These are phyloP conservation scores for Philonicus albiceps DNA, from an alignment of 2,888 invertebrate genomes.

Conservation along the genomic window DNA sequence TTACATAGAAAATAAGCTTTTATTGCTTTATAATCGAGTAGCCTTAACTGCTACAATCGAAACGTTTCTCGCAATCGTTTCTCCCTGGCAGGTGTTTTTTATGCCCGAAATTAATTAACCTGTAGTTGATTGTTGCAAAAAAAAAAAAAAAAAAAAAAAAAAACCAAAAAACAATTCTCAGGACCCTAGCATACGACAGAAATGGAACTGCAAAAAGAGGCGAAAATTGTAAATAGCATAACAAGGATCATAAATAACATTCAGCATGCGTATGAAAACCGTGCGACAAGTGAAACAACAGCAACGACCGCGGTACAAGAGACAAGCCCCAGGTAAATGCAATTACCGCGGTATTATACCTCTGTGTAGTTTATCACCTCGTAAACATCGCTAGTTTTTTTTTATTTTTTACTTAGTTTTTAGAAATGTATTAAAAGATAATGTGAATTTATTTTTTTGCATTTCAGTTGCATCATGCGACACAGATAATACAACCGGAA, in stretches of 20 bases:
- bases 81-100: not conserved
- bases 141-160: not conserved
- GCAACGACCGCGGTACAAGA: conserved; percentile 61
- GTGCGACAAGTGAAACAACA: conserved; percentile 77
- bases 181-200: not conserved
- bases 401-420: too few species aligned
- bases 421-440: not conserved
- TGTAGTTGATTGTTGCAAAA: not conserved
- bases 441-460: conserved; percentile 51
- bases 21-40: not conserved
- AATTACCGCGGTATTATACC: not conserved
- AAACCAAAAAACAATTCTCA: not conserved
- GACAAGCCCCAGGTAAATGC: conserved; percentile 37
- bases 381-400: not conserved
- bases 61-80: not conserved
- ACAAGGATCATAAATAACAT: not conserved
- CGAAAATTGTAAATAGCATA: not conserved
- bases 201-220: not conserved
- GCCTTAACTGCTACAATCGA: not conserved
- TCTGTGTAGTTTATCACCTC: not conserved
- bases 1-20: not conserved
- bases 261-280: conserved; percentile 63
- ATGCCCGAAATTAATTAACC: not conserved
- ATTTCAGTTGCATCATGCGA: conserved; percentile 66
- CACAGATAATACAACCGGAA: conserved; percentile 1